phyloP scores from a whole-genome alignment of 2,888 invertebrate species.

The Agrochola litura region DNA sequence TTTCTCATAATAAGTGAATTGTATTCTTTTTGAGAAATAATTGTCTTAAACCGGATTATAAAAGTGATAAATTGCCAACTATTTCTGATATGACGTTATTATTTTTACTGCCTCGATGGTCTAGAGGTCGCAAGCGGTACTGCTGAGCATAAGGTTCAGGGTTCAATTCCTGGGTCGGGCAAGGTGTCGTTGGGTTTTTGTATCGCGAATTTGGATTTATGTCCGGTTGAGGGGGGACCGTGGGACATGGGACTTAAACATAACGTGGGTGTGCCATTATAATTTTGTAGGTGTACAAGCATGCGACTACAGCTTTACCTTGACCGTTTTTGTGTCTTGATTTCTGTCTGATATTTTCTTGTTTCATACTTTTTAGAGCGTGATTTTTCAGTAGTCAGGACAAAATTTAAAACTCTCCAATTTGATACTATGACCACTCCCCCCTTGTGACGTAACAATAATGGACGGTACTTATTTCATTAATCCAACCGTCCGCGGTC shows the following conservation, averaged over 20 bases:
- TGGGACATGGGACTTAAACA: too few relatives aligned
- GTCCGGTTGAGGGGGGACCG: too few relatives aligned
- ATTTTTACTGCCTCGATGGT: not conserved
- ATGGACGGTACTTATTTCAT: constrained; percentile 50
- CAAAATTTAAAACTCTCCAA: not conserved
- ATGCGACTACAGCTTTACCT: too few relatives aligned
- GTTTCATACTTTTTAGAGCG: too few relatives aligned
- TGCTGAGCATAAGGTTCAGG: not conserved
- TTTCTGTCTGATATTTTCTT: too few relatives aligned
- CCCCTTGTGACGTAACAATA: constrained; percentile 10
- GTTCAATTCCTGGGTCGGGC: not conserved
- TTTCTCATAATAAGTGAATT: too few relatives aligned
- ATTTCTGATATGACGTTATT: not conserved
- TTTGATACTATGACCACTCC: not conserved
- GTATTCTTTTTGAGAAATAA: too few relatives aligned
- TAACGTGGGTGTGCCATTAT: too few relatives aligned
- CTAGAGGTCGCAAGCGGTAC: not conserved
- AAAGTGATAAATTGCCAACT: not conserved
- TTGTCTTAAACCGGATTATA: too few relatives aligned
- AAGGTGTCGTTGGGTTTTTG: not conserved
- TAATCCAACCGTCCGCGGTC: constrained; percentile 59
- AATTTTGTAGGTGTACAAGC: too few relatives aligned
- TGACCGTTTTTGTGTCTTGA: too few relatives aligned
- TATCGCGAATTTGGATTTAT: not conserved
- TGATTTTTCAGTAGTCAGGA: too few relatives aligned